These are phyloP conservation scores for Camponotus pennsylvanicus DNA, from an alignment of 1,140 invertebrate genomes.

Conservation along the genomic window DNA sequence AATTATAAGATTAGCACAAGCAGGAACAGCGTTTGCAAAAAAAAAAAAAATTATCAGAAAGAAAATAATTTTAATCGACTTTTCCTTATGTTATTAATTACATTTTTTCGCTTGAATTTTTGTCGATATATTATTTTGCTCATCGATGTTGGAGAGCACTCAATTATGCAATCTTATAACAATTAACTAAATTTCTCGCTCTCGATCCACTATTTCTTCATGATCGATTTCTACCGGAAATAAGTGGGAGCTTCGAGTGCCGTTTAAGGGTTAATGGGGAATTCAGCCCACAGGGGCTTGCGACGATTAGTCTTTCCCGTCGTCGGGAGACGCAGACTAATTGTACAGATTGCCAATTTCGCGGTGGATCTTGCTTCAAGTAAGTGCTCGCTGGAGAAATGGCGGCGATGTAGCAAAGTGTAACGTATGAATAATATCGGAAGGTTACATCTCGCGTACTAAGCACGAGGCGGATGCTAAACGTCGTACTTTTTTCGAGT, in stretches of 20 bases:
- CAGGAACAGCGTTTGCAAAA: too few species aligned
- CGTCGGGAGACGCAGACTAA: slow-evolving; percentile 54
- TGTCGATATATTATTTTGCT: not conserved
- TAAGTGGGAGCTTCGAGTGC: slow-evolving; percentile 24
- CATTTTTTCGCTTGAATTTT: not conserved
- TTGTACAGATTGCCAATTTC: slow-evolving; percentile 61
- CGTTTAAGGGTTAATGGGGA: slow-evolving; percentile 53
- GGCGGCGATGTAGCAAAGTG: not conserved
- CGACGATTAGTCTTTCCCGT: slow-evolving; percentile 59
- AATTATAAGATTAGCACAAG: too few species aligned
- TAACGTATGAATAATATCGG: slow-evolving; percentile 2
- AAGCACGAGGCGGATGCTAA: not conserved
- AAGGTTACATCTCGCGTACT: not conserved
- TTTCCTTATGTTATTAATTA: not conserved
- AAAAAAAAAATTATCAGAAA: too few species aligned
- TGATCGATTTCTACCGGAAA: slow-evolving; percentile 40
- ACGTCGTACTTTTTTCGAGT: not conserved
- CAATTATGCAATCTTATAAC: not conserved
- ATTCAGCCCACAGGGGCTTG: slow-evolving; percentile 47
- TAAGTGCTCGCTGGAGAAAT: slow-evolving; percentile 29
- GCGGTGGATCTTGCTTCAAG: slow-evolving; percentile 39
- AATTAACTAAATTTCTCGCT: not conserved
- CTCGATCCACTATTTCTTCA: not conserved
- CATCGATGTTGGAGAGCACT: not conserved
- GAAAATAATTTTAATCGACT: not conserved